These are phyloP conservation scores for Ptiloglossa arizonensis DNA, from an alignment of 1,140 invertebrate species.

Conservation along the genomic window DNA sequence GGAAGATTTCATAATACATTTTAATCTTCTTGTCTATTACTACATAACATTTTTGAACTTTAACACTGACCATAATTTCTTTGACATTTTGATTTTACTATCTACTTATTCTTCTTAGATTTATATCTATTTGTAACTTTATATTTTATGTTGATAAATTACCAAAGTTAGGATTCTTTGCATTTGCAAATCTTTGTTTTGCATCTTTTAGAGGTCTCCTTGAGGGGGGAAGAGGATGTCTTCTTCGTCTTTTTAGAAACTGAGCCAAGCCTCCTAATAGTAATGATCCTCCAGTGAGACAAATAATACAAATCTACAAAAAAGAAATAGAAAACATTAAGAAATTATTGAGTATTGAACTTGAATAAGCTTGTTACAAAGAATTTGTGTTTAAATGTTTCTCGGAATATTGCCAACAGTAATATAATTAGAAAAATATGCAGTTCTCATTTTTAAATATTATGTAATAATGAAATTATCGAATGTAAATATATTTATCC, in stretches of 20 bases:
- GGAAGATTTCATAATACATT: not conserved
- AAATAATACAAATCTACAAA: slow-evolving; percentile 77
- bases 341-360: not conserved
- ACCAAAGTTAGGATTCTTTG: slow-evolving; percentile 79
- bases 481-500: slow-evolving; percentile 53
- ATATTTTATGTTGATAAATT: slow-evolving; percentile 40
- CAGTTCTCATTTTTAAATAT: slow-evolving; percentile 44
- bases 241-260: slow-evolving; percentile 78
- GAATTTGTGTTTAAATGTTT: slow-evolving; percentile 19
- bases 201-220: slow-evolving; percentile 71
- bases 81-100: too few species aligned
- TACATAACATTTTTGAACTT: not conserved
- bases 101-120: too few species aligned
- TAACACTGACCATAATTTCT: not conserved
- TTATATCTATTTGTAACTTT: not conserved
- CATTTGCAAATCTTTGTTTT: slow-evolving; percentile 74
- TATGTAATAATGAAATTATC: slow-evolving; percentile 67
- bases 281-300: slow-evolving; percentile 76
- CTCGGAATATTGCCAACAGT: not conserved
- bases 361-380: not conserved
- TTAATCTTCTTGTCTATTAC: not conserved
- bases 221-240: slow-evolving; percentile 72
- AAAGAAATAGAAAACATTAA: slow-evolving; percentile 33
- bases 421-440: not conserved
- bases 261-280: slow-evolving; percentile 78